phyloP scores from a whole-genome alignment of 2,888 invertebrate genomes.

The Aricia artaxerxes region DNA sequence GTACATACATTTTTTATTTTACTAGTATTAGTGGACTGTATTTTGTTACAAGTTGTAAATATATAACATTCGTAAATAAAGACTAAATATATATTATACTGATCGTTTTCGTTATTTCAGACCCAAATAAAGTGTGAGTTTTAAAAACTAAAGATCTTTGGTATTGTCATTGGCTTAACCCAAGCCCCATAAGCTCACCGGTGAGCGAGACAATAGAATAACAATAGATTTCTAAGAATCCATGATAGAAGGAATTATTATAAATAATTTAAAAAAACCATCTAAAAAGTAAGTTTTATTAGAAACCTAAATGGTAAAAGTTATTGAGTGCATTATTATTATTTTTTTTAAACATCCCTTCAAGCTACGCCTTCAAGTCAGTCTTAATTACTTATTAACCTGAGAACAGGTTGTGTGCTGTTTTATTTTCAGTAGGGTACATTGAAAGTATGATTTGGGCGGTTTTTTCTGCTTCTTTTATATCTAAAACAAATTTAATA shows the following conservation, averaged over 20 bases:
- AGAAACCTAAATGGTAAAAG: neutral
- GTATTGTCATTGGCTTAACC: neutral
- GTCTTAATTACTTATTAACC: neutral
- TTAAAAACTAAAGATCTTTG: neutral
- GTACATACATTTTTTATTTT: constrained; percentile 58
- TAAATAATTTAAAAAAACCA: neutral
- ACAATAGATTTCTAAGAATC: too few species aligned
- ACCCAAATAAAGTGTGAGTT: neutral
- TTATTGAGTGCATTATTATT: neutral
- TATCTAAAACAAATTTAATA: constrained; percentile 48
- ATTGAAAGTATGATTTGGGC: constrained; percentile 49
- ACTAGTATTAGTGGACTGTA: constrained; percentile 53
- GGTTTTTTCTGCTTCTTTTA: constrained; percentile 51
- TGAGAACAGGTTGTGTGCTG: constrained; percentile 35
- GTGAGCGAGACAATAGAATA: too few species aligned
- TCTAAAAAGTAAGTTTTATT: neutral
- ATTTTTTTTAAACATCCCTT: too few species aligned
- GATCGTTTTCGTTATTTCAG: neutral
- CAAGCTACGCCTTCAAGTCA: too few species aligned
- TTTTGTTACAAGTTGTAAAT: constrained; percentile 65
- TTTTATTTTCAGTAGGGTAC: constrained; percentile 56
- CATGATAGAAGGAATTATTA: too few species aligned
- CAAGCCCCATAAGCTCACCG: too few species aligned
- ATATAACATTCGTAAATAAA: constrained; percentile 52
- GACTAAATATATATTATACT: constrained; percentile 40